Evolutionary conservation across 2,113 vertebrate genomes (phyloP), one percentile per base, ranked within the genome.

Genomic region (Plectropomus leopardus): DNA sequence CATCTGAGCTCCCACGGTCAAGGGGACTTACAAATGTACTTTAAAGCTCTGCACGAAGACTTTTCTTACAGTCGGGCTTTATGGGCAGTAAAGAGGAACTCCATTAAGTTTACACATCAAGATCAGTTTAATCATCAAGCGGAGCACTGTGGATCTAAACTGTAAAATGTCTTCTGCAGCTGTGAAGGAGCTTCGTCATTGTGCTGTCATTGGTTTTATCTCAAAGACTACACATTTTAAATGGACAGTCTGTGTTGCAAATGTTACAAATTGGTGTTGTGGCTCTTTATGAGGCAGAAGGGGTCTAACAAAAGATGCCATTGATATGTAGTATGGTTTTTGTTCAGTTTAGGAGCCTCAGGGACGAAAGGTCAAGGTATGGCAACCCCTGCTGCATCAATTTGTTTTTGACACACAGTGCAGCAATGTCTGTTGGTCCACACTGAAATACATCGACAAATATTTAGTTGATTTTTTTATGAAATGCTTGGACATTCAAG

Each of bases 1-100:
- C 69, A 48, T 5, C 7, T 17, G 15, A 59, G 30, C 10, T 44
- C 11, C 36, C 13, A 11, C 8, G 11, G n/a, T 54, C 77, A 44
- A 54, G 57, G 15, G 16, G 23, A 48, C 76, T 78, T 28, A 60
- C 11, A 61, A 84, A 82, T 67, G 17, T 24, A 23, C 26, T 72
- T 50, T 58, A 14, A 42, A 55, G 47, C 40, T 50, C 24, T 23
- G n/a, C 24, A 24, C 48, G 13, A 59, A 51, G 32, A 40, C 26
- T 53, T 30, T 34, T 60, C 53, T 44, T 17, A 8, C 21, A 15
- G 36, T 40, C 2, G 11, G 11, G 36, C 36, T 40, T 40, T 40
- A 40, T 40, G 7, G 57, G 57, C 2, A 34, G 19, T 74, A 34
- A 40, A 57, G 6, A 4, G 10, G 19, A 36, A 70, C 13, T 57